Evolutionary conservation across 2,797 vertebrate species (phyloP), one percentile per base, ranked within the genome.

Genomic region (Discoglossus pictus): DNA sequence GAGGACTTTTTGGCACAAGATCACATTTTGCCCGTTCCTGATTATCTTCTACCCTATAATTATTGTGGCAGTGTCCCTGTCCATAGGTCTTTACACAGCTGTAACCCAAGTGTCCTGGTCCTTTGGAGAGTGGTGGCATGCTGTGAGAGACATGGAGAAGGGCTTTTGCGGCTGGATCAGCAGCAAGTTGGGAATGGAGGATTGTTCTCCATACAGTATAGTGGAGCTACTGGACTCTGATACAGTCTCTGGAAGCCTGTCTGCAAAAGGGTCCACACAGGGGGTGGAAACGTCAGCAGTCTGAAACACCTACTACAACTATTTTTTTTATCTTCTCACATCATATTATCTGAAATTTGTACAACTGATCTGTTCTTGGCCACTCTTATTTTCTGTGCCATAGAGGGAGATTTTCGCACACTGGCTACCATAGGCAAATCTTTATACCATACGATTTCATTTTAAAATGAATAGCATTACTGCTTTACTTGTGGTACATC

Each of bases 1-100:
- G 74, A 93, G 97, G 88, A 98, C 97, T 73, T 99, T 99, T 83
- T 99, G 95, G 94, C 97, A 99, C 82, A 99, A 99, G 87, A 94
- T 99, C 20, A 96, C 93, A 0, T 88, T 92, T 67, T 99, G 97
- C 72, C 97, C 97, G n/a, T 96, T 95, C 74, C 89, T 99, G 61
- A 95, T 99, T 60, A 93, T 99, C 75, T 97, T 94, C 87, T 99
- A 99, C 74, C 97, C 97, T 1, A 79, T 96, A 81, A 92, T 99
- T 77, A 99, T 99, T 76, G 92, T 98, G 93, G 88, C 85, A 8
- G 62, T 98, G 81, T 93, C 96, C 0, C 74, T 94, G 73, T 94
- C 93, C 10, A 80, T 99, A 82, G 94, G 91, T 7, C 81, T 97
- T 36, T 98, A 99, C 68, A 93, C 93, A 0, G 91, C 95, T 0